These are phyloP conservation scores for Columba janthina DNA, from an alignment of 2,113 vertebrate genomes.

Conservation along the genomic window DNA sequence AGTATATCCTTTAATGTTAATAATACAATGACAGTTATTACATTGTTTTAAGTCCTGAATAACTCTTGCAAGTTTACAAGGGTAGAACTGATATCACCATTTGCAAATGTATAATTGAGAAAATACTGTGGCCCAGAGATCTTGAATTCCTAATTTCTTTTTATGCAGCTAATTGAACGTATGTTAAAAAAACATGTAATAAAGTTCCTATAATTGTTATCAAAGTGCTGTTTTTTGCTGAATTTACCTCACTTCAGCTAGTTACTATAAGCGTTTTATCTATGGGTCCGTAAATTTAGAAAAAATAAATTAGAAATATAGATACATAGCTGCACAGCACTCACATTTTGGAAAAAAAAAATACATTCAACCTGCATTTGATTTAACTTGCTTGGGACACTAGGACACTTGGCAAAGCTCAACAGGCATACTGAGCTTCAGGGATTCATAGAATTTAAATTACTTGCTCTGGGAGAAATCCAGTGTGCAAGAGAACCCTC, in stretches of 20 bases:
- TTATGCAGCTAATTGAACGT: neutral
- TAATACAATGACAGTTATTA: neutral
- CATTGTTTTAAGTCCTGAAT: neutral
- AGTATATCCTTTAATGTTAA: neutral
- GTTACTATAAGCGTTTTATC: neutral
- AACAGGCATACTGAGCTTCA: neutral
- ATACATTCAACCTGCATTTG: neutral
- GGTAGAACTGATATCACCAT: neutral
- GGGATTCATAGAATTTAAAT: constrained; percentile 43
- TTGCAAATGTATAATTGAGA: neutral
- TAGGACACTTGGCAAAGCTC: neutral
- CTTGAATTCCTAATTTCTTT: neutral
- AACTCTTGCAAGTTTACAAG: neutral
- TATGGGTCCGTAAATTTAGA: neutral
- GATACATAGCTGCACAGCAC: neutral
- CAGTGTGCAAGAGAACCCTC: constrained; percentile 9
- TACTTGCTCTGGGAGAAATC: constrained; percentile 18
- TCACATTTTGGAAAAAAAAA: neutral
- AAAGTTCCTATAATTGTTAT: neutral
- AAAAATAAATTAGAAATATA: constrained; percentile 9
- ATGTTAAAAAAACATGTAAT: neutral
- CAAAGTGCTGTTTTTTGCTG: neutral
- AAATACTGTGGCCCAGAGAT: neutral
- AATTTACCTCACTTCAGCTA: neutral
- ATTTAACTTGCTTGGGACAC: neutral